These are phyloP conservation scores for Chaetura pelagica DNA, from an alignment of 2,113 vertebrate genomes.

Conservation along the genomic window DNA sequence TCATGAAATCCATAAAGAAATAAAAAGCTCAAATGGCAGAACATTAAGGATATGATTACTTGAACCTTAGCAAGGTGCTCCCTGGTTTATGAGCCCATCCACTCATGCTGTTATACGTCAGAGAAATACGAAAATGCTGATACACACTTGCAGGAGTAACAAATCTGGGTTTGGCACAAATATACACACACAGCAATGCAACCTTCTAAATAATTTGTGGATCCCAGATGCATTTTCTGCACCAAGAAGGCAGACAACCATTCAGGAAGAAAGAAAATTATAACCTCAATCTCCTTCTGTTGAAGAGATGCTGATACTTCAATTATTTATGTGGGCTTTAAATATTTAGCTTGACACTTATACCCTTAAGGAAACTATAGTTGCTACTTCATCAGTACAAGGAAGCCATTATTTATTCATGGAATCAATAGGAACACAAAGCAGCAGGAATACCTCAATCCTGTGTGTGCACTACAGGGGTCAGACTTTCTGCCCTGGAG, in stretches of 20 bases:
- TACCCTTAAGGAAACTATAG: slow-evolving; percentile 24
- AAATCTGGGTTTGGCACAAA: not conserved
- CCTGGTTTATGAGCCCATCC: not conserved
- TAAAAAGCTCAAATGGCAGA: not conserved
- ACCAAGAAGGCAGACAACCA: not conserved
- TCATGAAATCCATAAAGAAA: not conserved
- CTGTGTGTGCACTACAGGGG: not conserved
- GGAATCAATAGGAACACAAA: slow-evolving; percentile 20
- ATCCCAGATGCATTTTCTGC: not conserved
- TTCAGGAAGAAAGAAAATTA: not conserved
- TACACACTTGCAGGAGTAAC: not conserved
- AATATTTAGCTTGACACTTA: slow-evolving; percentile 35
- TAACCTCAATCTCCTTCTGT: not conserved
- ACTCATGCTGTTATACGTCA: not conserved
- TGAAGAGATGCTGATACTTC: not conserved
- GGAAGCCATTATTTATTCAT: slow-evolving; percentile 28
- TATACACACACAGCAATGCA: not conserved
- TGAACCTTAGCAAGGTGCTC: not conserved
- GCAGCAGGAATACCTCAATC: not conserved
- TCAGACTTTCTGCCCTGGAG: not conserved
- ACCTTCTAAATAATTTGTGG: not conserved
- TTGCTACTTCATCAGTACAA: not conserved
- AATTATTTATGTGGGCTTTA: slow-evolving; percentile 44
- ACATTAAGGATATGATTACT: not conserved
- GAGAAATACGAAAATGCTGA: not conserved